These are phyloP conservation scores for Callimorpha dominula DNA, from an alignment of 2,888 invertebrate species.

Conservation along the genomic window DNA sequence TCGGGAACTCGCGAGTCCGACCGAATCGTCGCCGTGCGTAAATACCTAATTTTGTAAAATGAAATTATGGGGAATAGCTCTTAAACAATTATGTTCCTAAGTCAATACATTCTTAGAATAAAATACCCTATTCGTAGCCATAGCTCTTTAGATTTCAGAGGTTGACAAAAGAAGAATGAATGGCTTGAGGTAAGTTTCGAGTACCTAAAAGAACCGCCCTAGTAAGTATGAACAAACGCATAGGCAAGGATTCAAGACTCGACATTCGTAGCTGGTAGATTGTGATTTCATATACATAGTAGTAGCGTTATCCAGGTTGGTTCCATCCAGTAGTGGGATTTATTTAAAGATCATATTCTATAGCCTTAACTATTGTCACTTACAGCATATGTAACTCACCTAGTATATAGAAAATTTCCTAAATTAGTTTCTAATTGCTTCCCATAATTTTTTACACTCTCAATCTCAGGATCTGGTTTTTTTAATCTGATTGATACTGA, in stretches of 20 bases:
- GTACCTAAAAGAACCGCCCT: too few species aligned
- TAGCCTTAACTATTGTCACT: too few species aligned
- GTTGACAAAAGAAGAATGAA: not conserved
- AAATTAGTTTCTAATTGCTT: constrained; percentile 89
- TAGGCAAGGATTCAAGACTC: not conserved
- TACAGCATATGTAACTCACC: constrained; percentile 59
- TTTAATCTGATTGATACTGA: constrained; percentile 91
- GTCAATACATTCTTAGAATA: too few species aligned
- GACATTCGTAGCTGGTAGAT: not conserved
- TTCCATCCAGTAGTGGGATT: not conserved
- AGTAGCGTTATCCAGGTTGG: not conserved
- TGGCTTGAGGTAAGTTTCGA: not conserved
- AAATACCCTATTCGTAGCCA: too few species aligned
- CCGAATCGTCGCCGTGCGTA: too few species aligned
- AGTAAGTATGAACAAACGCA: too few species aligned
- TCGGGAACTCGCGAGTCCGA: too few species aligned
- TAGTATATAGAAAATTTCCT: constrained; percentile 87
- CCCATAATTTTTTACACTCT: constrained; percentile 91
- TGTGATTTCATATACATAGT: not conserved
- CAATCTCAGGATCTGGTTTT: constrained; percentile 91
- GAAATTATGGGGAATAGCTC: too few species aligned
- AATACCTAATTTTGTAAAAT: too few species aligned
- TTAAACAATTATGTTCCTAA: too few species aligned
- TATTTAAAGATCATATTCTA: too few species aligned
- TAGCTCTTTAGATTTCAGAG: too few species aligned